These are phyloP conservation scores for Andrena camellia DNA, from an alignment of 2,888 invertebrate species.

Conservation along the genomic window DNA sequence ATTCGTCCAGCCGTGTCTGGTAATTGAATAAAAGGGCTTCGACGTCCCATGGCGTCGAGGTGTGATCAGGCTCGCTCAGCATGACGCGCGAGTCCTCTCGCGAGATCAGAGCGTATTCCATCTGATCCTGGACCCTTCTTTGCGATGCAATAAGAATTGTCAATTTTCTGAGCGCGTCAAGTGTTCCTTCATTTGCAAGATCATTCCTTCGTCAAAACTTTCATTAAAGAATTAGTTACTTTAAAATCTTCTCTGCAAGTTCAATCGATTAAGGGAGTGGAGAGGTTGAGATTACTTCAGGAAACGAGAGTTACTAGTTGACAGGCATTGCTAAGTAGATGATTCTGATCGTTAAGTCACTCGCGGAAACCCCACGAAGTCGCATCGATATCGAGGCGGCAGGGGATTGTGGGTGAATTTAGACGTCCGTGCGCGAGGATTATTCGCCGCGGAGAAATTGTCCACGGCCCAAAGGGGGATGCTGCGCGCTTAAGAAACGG, in stretches of 20 bases:
- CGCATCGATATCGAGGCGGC: conserved; percentile 20
- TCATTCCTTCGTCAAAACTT: no score
- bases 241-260: no score
- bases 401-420: conserved; percentile 39
- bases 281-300: neutral
- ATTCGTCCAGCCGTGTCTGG: conserved; percentile 68
- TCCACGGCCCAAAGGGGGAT: conserved; percentile 27
- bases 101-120: conserved; percentile 71
- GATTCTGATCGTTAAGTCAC: conserved; percentile 6
- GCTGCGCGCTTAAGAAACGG: neutral
- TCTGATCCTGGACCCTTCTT: conserved; percentile 43
- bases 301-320: neutral
- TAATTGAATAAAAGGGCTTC: conserved; percentile 80
- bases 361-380: conserved; percentile 19
- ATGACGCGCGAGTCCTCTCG: conserved; percentile 72
- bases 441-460: conserved; percentile 61
- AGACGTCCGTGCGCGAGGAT: conserved; percentile 25
- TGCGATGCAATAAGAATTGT: no score
- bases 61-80: conserved; percentile 81
- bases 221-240: no score
- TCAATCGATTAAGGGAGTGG: no score
- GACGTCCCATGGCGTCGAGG: conserved; percentile 80
- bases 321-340: neutral
- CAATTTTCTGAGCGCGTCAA: no score
- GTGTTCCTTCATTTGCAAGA: no score